Evolutionary conservation across 2,888 invertebrate species (phyloP).

Genomic region (Melanophora roralis): DNA sequence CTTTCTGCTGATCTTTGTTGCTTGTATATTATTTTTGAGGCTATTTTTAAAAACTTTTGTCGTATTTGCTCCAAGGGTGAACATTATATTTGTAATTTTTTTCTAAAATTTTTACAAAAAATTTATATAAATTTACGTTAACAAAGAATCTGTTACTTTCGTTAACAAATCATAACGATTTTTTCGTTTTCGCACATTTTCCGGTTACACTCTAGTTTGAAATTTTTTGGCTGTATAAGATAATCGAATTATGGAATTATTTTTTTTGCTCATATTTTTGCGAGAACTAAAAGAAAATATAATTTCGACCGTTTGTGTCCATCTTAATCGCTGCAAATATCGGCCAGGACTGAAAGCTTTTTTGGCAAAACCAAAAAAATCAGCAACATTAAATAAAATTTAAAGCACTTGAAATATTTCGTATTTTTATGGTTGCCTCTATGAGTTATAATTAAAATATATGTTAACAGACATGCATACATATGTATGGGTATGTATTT

Average conservation of each 20-base stretch:
- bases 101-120: conserved; percentile 15
- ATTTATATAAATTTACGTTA: not conserved
- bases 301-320: conserved; percentile 53
- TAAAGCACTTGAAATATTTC: conserved; percentile 51
- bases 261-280: conserved; percentile 24
- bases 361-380: conserved; percentile 31
- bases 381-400: conserved; percentile 29
- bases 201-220: not conserved
- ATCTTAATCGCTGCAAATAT: conserved; percentile 76
- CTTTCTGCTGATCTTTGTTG: conserved; percentile 32
- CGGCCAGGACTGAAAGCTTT: conserved; percentile 76
- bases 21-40: conserved; percentile 59
- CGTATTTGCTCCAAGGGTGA: conserved; percentile 68
- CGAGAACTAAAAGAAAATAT: conserved; percentile 33
- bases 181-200: not conserved
- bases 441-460: conserved; percentile 40
- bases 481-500: not conserved
- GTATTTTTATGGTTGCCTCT: conserved; percentile 34
- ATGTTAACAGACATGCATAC: not conserved
- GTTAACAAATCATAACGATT: not conserved
- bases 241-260: not conserved
- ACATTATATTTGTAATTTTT: conserved; percentile 69
- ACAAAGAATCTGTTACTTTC: not conserved
- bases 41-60: conserved; percentile 71
- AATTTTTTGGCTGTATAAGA: not conserved